A percentile compares a stretch with the other conserved stretches of the same genome.
Evolutionary conservation across 2,888 invertebrate genomes (phyloP).

Genomic region (Halocaridina rubra): DNA sequence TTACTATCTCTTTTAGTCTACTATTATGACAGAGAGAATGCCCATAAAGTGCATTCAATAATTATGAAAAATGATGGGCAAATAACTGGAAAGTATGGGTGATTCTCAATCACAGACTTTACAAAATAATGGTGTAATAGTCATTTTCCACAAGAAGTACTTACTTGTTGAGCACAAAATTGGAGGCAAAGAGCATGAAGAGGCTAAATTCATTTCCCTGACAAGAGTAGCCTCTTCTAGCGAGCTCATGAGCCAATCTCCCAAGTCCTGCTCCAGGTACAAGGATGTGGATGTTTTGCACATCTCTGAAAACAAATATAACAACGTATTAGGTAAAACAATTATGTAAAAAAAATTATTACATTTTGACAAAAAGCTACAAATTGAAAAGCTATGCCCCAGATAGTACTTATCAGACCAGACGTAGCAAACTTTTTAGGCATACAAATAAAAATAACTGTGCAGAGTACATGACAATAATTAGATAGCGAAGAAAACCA

Average conservation of each 20-base stretch:
- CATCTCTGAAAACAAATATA: conserved; percentile 62
- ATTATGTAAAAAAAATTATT: no score
- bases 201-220: conserved; percentile 98
- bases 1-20: not conserved
- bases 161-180: conserved; percentile 92
- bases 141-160: conserved; percentile 57
- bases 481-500: no score
- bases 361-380: no score
- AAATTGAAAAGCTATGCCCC: no score
- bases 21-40: not conserved
- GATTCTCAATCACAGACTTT: not conserved
- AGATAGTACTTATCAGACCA: no score
- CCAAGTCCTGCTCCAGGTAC: conserved; percentile 98
- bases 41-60: not conserved
- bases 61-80: no score
- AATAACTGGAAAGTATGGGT: not conserved
- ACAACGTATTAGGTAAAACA: no score
- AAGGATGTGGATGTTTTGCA: conserved; percentile 77
- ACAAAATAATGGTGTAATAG: no score
- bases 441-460: no score
- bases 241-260: conserved; percentile 92
- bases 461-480: no score
- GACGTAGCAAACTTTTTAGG: no score
- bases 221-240: conserved; percentile 87
- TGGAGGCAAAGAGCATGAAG: conserved; percentile 96